Base-by-base conservation (phyloP, 2,113 vertebrate genomes). In the Tetrax tetrax region DNA sequence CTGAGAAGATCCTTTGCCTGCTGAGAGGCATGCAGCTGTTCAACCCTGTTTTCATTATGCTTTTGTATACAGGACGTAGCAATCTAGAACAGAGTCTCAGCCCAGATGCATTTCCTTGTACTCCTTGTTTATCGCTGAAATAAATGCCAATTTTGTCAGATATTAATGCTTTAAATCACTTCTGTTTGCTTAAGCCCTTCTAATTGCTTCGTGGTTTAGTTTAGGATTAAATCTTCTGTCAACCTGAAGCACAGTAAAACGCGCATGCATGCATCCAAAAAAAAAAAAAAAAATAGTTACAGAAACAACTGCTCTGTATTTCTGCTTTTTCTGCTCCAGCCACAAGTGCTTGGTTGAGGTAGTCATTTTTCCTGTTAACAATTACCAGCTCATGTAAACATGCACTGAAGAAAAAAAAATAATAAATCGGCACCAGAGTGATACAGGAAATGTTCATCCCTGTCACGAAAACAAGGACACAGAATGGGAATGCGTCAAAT, bases 191-290 rank as follows among this genome's bases (percentile, higher is more conserved):
- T 92, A 87, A 95, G 41, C 16, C 75, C 29, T 91, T 85, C 15
- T 35, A 25, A 65, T 84, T 82, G 45, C 69, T 82, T 91, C 87
- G 61, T 92, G 57, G 20, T 57, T 89, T 63, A 61, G 31, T 93
- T 89, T 72, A 0, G 3, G 31, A 53, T 85, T 83, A 82, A 75
- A 65, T 91, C 41, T 86, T 84, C 24, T 47, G 10, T 61, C 60
- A 66, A 19, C 20, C 24, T 87, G n/a, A 23, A 63, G 19, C 18
- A 38, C 6, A 43, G 29, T 70, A 83, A 83, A 91, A 72, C 5
- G 17, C 0, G 0, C 47, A 4, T 15, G 3, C 28, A 10, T 45
- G 38, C 7, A 47, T n/a, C n/a, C n/a, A 61, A 83, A 63, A 81
- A 54, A 76, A 57, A 27, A 28, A 61, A 83, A 63, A 81, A 54